A percentile compares a stretch with the other conserved stretches of the same genome.
Evolutionary conservation across 1,140 invertebrate species (phyloP).

Genomic region (Leptopilina boulardi): DNA sequence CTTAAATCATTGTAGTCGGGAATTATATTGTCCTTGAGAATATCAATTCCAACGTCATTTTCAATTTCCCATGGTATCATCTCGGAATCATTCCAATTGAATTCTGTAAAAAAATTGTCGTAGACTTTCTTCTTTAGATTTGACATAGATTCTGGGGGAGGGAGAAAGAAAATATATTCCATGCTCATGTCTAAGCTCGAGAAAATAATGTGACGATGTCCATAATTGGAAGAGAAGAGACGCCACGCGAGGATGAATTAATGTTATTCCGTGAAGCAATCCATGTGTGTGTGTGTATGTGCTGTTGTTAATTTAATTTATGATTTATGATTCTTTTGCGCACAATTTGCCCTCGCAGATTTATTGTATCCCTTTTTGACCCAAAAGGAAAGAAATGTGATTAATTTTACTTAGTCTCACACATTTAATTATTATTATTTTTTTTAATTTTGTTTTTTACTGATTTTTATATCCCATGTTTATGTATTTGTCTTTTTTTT

Average conservation of each 20-base stretch:
- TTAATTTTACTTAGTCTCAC: background rate
- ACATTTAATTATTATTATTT: background rate
- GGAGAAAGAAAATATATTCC: constrained; percentile 40
- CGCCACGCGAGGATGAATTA: background rate
- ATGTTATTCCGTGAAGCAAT: constrained; percentile 24
- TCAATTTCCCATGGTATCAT: constrained; percentile 40
- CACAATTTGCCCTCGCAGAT: background rate
- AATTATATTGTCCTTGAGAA: background rate
- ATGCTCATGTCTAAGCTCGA: constrained; percentile 38
- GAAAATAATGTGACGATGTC: constrained; percentile 19
- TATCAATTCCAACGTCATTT: constrained; percentile 39
- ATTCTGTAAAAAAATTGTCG: constrained; percentile 69
- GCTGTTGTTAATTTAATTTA: constrained; percentile 18
- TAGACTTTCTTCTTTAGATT: constrained; percentile 57
- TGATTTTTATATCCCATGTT: too few species aligned
- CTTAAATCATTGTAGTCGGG: background rate
- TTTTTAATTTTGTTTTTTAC: background rate
- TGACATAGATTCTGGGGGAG: too few species aligned
- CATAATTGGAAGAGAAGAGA: background rate
- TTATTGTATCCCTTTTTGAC: background rate
- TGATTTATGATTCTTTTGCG: constrained; percentile 23
- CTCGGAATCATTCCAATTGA: constrained; percentile 53
- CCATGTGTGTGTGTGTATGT: too few species aligned
- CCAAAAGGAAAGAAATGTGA: background rate
- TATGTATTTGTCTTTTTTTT: too few species aligned